Evolutionary conservation across 2,113 vertebrate species (phyloP), one percentile per base, ranked within the genome.

Genomic region (Halichoerus grypus): DNA sequence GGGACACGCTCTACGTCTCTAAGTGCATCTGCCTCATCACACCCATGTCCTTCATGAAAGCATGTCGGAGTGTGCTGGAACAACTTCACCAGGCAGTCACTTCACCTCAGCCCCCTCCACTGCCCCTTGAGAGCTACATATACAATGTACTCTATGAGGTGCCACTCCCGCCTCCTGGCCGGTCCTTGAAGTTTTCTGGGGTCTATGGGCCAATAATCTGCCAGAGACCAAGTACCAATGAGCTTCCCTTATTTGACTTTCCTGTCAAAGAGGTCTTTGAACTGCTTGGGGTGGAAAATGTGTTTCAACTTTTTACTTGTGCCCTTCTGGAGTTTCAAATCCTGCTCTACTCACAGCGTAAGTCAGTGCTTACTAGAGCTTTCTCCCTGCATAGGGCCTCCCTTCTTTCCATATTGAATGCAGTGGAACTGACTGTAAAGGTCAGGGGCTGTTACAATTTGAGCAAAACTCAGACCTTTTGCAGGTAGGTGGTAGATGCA

Each of bases 21-120:
- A 99, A 99, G 98, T 99, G 99, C 98, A 99, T 99, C 98, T 99
- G 99, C 98, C 98, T 99, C 97, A 99, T 99, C 94, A 99, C 99
- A 0, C 99, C 99, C 2, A 99, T 99, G 99, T 99, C 99, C 97
- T 99, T 99, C 92, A 99, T 99, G 97, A 99, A 99, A 98, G 99
- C 99, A 59, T 99, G 99, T 98, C 99, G 99, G 96, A 99, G 99
- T 98, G 99, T 99, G 59, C 98, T 99, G 77, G 99, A 99, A 95
- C 99, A 99, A 91, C 99, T 99, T 67, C 99, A 99, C 98, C 99
- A 99, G 98, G 99, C 99, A 7, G 99, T 99, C 97, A 99, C 99
- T 46, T 99, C 99, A 15, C 99, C 99, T 83, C 99, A 99, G 98
- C 99, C 99, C 0, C 99, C 99, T 10, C 99, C 99, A 4, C 99